Base-by-base conservation (phyloP, 64 coral and sea anemone species). In the Stylophora pistillata region DNA sequence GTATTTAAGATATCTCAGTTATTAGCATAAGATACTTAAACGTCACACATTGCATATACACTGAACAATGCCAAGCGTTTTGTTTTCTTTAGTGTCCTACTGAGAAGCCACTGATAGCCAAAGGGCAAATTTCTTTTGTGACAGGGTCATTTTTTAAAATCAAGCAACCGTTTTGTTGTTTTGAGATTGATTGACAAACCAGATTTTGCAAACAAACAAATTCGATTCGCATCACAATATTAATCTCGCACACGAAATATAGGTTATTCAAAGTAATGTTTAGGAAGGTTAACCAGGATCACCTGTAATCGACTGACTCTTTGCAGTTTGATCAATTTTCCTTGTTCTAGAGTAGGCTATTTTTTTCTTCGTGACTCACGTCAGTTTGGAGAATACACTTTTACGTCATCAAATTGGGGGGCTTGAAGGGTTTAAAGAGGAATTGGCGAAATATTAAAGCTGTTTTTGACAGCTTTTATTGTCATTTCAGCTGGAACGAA, bases 11-110 rank as follows among this genome's bases (percentile, higher is more conserved):
- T 63, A 84, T 84, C 59, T 15, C 5, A 21, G 80, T 21, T 69
- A 84, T 84, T 84, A 70, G 61, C 80, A 84, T 84, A 53, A 82
- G 79, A 34, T 30, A 82, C 58, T 20, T n/a, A 63, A 68, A 53
- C 80, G 80, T 84, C 80, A 84, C 60, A 70, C 80, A 68, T 21
- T 10, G 10, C 12, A 27, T n/a, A 26, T 26, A 52, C 29, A 82
- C 25, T 78, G 20, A 59, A 82, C 56, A 82, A 56, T 28, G n/a
- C 20, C 30, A 33, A 20, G 20, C 18, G 58, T 27, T 58, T 82
- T 82, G 79, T 31, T 29, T 65, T 41, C 13, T 37, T 27, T 32
- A 1, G 23, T 64, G 64, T 21, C 59, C 14, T 5, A 59, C 79
- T 82, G 57, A 4, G 16, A 52, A 41, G n/a, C 13, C 15, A 59